Evolutionary conservation across 2,797 vertebrate species (phyloP), one percentile per base, ranked within the genome.

Genomic region (Intellagama lesueurii): DNA sequence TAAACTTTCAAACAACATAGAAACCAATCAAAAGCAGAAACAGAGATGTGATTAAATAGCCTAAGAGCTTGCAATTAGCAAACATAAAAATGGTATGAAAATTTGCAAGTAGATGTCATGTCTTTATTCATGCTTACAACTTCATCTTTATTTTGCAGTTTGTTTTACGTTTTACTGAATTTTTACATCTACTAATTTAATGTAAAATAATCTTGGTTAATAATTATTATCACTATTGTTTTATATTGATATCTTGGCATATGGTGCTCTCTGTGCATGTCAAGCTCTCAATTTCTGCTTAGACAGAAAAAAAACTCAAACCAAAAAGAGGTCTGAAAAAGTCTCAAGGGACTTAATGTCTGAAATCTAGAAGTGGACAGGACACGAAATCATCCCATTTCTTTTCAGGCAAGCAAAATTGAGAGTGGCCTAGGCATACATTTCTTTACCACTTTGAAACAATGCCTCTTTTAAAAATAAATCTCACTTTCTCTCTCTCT

Each of bases 1-100:
- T 87, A 64, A 73, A 47, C 24, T 60, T 86, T 85, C 70, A 77
- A 56, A 56, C 75, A 66, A 80, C 14, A 81, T 16, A 86, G 77
- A 75, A 1, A 26, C 8, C 32, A 35, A 19, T 28, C 9, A 56
- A 75, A 16, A 68, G 16, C 44, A 75, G 40, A 0, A 81, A 19
- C 4, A 40, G n/a, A 88, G 84, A 16, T 75, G 52, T 1, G 24
- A 17, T 30, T 40, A 80, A 88, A 82, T 26, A 66, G n/a, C 26
- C 14, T 40, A 40, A 84, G 40, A 14, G 9, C n/a, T 69, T 44
- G 44, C 66, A 88, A 52, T 47, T 78, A 70, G 14, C 44, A 47
- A 30, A 64, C 32, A 12, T 79, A 52, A 73, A 81, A 87, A 60
- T 40, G 14, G 17, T 52, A n/a, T 60, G 30, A 66, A 56, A 24